Evolutionary conservation across 2,797 vertebrate genomes (phyloP), one percentile per base, ranked within the genome.

Genomic region (Melanotaenia maccullochi): DNA sequence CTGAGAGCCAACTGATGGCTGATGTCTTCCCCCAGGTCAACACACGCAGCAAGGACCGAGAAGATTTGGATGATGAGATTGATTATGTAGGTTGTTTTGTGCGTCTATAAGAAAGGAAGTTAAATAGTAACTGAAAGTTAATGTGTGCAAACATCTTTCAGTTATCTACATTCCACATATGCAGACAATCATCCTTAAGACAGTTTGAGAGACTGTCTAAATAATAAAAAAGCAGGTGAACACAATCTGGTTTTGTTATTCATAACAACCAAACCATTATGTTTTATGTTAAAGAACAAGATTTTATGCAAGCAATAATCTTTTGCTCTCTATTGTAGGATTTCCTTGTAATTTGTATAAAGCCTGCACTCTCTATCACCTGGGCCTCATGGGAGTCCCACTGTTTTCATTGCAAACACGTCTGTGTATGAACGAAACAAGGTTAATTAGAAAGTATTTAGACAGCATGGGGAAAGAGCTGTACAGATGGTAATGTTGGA

Each of bases 1-100:
- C 81, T 57, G 88, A 84, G 13, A 78, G 79, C 66, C 92, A 92
- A 33, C 87, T 95, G 57, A 90, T 94, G 40, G 95, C 96, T 1
- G 97, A 98, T 1, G 96, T 99, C 77, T 99, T 97, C 82, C 97
- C 97, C 9, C 96, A 98, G 88, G 97, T 99, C 92, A 96, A 96
- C 66, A 91, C 94, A 32, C 94, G 95, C 69, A 94, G 92, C 83
- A 95, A 96, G 67, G 96, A 96, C 65, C 90, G 82, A 3, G 95
- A 95, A 44, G 96, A 97, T 73, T 95, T 98, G 56, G 97, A 99
- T 20, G 97, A 98, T 52, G 97, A 99, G 84, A 96, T 96, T 0
- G 97, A 99, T 81, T 99, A 99, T 3, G 98, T 99, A 90, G 96
- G 97, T 95, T 18, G 25, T 11, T 9, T 0, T 65, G 54, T 58